Conservation (phyloP, 2,113 vertebrate species). For the Heterocephalus glaber region DNA sequence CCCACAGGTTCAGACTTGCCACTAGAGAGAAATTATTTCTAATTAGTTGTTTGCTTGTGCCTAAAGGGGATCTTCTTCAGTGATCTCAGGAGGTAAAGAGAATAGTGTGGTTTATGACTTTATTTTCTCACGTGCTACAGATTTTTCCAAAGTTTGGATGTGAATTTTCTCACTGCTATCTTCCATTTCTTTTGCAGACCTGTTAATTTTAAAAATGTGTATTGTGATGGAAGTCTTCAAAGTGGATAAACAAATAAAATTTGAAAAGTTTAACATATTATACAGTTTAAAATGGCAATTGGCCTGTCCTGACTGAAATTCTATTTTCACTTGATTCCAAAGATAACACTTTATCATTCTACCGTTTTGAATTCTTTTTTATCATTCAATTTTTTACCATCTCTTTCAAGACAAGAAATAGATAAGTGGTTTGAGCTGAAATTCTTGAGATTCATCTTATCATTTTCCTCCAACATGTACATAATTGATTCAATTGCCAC, state of each 20-base stretch:
- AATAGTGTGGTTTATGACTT: background rate
- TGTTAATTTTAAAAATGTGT: background rate
- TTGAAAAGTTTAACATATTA: background rate
- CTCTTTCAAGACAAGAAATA: background rate
- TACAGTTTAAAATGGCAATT: background rate
- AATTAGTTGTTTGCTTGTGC: conserved; percentile 43
- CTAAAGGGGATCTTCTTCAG: background rate
- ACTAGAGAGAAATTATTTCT: background rate
- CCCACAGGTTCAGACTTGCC: background rate
- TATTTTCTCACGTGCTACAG: background rate
- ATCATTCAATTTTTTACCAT: background rate
- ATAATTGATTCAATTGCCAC: background rate
- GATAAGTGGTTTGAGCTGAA: background rate
- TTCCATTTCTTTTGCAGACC: background rate
- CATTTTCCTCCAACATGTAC: background rate
- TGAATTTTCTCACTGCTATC: background rate
- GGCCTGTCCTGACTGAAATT: background rate
- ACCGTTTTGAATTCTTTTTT: background rate
- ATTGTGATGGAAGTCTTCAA: background rate
- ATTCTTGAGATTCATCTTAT: background rate
- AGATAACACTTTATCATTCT: background rate
- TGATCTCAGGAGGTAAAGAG: background rate
- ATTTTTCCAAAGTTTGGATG: background rate
- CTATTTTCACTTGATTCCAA: background rate
- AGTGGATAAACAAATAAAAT: background rate